Conservation (phyloP, 2,113 vertebrate species). For the Suricata suricatta region DNA sequence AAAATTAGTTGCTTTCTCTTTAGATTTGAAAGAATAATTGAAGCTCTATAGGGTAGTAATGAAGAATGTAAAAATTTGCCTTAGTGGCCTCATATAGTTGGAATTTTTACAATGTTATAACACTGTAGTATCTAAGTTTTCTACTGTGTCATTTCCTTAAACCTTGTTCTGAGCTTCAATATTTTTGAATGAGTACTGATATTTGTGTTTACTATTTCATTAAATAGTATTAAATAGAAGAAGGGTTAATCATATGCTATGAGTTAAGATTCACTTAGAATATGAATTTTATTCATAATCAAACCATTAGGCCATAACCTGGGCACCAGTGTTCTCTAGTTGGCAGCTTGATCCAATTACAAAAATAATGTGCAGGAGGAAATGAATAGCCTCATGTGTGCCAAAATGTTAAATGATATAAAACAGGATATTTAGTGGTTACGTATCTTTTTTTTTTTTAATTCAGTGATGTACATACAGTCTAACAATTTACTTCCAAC, state of each 20-base stretch:
- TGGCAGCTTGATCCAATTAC: background rate
- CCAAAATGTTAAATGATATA: background rate
- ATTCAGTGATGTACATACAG: background rate
- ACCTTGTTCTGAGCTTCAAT: background rate
- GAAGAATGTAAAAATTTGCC: background rate
- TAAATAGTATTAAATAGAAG: background rate
- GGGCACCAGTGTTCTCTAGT: background rate
- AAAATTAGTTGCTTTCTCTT: background rate
- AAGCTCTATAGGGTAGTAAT: background rate
- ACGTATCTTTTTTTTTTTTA: constrained; percentile 21
- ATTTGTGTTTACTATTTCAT: background rate
- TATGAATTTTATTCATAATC: constrained; percentile 13
- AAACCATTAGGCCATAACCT: background rate
- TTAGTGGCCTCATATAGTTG: background rate
- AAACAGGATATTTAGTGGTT: background rate
- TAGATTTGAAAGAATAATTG: background rate
- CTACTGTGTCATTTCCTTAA: background rate
- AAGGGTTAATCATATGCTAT: background rate
- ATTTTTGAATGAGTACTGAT: background rate
- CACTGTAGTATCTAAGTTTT: background rate
- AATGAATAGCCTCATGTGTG: background rate
- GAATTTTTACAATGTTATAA: background rate
- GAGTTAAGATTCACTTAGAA: background rate
- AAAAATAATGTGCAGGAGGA: background rate
- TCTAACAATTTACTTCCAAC: background rate